These are phyloP conservation scores for Diglossa brunneiventris DNA, from an alignment of 2,113 vertebrate genomes.

Conservation along the genomic window DNA sequence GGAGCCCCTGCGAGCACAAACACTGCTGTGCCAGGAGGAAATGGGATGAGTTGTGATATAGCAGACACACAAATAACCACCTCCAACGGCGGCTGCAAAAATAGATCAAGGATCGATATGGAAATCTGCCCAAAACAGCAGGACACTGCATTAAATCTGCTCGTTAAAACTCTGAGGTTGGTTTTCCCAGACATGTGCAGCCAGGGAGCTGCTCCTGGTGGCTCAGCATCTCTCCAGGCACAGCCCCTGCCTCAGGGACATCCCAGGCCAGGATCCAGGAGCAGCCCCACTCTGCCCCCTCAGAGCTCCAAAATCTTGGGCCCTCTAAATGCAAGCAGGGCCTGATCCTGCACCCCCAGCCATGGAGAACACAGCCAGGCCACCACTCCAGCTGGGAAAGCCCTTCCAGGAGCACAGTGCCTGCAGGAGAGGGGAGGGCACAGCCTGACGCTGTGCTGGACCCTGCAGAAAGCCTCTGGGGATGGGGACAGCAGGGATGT, in stretches of 20 bases:
- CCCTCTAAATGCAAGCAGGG: neutral
- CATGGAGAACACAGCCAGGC: neutral
- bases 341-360: neutral
- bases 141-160: neutral
- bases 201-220: neutral
- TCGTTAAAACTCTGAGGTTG: neutral
- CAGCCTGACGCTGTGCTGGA: rapidly evolving
- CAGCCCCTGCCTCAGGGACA: neutral
- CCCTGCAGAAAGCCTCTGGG: rapidly evolving
- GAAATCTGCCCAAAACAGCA: conserved; percentile 36
- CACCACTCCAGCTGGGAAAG: neutral
- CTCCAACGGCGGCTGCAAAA: neutral
- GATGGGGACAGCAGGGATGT: neutral
- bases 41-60: neutral
- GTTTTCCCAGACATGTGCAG: neutral
- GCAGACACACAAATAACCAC: conserved; percentile 20
- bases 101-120: conserved; percentile 11
- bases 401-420: neutral
- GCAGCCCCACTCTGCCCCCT: neutral
- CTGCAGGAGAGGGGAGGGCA: neutral
- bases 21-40: neutral
- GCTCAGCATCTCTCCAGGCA: neutral
- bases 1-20: neutral
- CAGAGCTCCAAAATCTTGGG: neutral
- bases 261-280: rapidly evolving